Percentiles rank a stretch among this genome's conserved stretches.
Evolutionary conservation across 2,888 invertebrate genomes (phyloP).

Genomic region (Diploptera punctata): DNA sequence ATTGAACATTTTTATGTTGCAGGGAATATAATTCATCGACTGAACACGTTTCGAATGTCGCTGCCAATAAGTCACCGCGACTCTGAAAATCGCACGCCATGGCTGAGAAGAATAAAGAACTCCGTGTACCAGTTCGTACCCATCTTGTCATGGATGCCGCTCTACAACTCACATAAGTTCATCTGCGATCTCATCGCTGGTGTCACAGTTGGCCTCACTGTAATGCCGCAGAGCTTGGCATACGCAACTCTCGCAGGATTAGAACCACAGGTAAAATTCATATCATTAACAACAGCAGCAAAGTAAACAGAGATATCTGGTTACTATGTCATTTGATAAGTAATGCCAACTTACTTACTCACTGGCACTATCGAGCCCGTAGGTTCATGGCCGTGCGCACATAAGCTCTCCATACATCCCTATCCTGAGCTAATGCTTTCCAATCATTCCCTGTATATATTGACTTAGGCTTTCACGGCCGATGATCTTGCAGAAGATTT

Average conservation of each 20-base stretch:
- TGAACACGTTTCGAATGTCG: slow-evolving; percentile 12
- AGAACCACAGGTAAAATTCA: slow-evolving; percentile 77
- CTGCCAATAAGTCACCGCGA: neutral
- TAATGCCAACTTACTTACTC: no score
- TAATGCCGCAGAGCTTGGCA: slow-evolving; percentile 80
- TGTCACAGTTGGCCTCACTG: slow-evolving; percentile 76
- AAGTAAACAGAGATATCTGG: no score
- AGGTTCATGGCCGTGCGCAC: no score
- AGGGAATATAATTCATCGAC: neutral
- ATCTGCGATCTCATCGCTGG: slow-evolving; percentile 78
- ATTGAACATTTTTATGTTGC: no score
- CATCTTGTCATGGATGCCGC: slow-evolving; percentile 64
- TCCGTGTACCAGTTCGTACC: slow-evolving; percentile 48
- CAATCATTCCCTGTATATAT: no score
- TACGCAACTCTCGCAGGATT: slow-evolving; percentile 78
- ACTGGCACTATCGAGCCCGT: no score
- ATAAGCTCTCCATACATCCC: no score
- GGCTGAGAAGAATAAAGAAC: neutral
- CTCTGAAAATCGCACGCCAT: neutral
- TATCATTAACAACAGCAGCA: no score
- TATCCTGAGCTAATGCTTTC: no score
- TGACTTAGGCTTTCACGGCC: no score
- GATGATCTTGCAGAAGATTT: no score
- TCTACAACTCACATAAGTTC: slow-evolving; percentile 62
- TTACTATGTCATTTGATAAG: no score